Conservation (phyloP, 2,888 invertebrate species). For the Morpho achilles region DNA sequence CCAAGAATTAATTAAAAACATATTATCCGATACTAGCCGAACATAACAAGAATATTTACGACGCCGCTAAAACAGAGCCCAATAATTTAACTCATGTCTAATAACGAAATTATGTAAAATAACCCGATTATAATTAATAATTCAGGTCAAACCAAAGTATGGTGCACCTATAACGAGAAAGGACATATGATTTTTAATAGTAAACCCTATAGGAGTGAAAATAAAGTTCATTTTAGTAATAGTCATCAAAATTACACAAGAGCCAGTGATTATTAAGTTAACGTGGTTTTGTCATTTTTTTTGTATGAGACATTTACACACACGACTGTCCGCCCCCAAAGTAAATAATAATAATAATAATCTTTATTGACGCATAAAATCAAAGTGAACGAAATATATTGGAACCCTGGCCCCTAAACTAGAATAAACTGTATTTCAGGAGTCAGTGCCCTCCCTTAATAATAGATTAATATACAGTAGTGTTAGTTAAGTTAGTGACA, state of each 20-base stretch:
- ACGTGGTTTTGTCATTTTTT: background rate
- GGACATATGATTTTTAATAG: constrained; percentile 31
- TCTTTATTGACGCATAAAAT: no score
- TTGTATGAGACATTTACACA: background rate
- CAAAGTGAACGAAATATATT: no score
- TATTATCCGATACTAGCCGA: constrained; percentile 47
- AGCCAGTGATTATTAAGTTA: background rate
- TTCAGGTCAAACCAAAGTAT: constrained; percentile 52
- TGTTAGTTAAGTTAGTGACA: no score
- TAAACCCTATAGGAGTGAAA: constrained; percentile 30
- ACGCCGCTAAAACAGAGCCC: constrained; percentile 68
- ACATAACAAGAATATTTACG: constrained; percentile 62
- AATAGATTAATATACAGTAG: no score
- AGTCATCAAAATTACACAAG: background rate
- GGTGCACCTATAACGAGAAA: constrained; percentile 40
- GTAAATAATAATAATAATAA: no score
- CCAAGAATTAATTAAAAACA: constrained; percentile 67
- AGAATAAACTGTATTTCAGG: no score
- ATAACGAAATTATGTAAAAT: constrained; percentile 76
- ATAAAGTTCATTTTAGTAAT: constrained; percentile 6
- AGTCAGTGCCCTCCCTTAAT: no score
- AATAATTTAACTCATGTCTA: constrained; percentile 68
- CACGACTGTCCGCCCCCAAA: no score
- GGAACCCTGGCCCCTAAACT: no score
- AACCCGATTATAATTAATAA: constrained; percentile 70